Evolutionary conservation across 1,140 invertebrate genomes (phyloP).

Genomic region (Spodoptera litura): DNA sequence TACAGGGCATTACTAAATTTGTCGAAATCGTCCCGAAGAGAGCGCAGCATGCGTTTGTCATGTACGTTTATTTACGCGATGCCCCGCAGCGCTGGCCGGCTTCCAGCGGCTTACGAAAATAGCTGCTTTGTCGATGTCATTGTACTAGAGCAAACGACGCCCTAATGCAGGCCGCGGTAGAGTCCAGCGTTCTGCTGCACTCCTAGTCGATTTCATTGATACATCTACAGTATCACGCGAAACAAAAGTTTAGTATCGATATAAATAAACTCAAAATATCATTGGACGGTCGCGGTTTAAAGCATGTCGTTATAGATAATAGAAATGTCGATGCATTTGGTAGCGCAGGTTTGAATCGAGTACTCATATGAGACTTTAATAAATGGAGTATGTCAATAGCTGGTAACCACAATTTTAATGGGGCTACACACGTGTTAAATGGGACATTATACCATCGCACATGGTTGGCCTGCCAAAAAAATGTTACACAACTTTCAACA

Average conservation of each 20-base stretch:
- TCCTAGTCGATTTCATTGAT: constrained; percentile 26
- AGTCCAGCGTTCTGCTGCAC: constrained; percentile 40
- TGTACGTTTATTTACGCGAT: constrained; percentile 80
- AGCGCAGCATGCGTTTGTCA: constrained; percentile 65
- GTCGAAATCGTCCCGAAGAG: constrained; percentile 62
- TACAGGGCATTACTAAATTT: constrained; percentile 65
- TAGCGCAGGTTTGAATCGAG: not conserved
- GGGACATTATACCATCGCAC: constrained; percentile 5
- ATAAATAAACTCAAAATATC: constrained; percentile 10
- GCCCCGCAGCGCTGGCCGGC: constrained; percentile 70
- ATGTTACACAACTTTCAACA: constrained; percentile 9
- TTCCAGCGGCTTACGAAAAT: constrained; percentile 80
- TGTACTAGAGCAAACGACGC: constrained; percentile 73
- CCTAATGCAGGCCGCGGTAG: constrained; percentile 52
- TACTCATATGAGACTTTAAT: not conserved
- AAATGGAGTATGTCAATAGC: constrained; percentile 18
- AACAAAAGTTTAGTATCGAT: not conserved
- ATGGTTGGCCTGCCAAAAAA: constrained; percentile 18
- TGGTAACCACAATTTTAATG: constrained; percentile 12
- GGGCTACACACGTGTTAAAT: constrained; percentile 30
- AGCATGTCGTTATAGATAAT: not conserved
- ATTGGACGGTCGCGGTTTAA: too few relatives aligned
- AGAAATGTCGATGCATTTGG: constrained; percentile 7
- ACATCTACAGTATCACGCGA: not conserved
- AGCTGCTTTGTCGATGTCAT: constrained; percentile 80